Evolutionary conservation across 2,113 vertebrate species (phyloP).

Genomic region (Leptobrachium ailaonicum): DNA sequence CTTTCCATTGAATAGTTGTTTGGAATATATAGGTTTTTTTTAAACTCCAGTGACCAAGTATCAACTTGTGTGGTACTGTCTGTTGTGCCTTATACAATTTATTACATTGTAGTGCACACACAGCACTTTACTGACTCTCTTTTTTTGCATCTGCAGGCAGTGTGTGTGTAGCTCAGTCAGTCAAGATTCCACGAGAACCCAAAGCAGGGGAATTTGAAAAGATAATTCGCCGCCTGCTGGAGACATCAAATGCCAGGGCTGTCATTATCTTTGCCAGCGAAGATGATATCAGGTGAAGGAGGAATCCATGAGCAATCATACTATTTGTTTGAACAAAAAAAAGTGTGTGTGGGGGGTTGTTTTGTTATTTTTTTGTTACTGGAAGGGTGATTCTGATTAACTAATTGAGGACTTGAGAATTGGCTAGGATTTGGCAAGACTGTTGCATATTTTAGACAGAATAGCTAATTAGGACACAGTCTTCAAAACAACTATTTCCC

Average conservation of each 20-base stretch:
- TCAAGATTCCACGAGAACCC: conserved; percentile 92
- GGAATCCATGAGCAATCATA: too few species aligned
- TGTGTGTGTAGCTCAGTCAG: conserved; percentile 88
- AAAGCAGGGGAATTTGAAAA: conserved; percentile 88
- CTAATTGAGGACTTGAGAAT: too few species aligned
- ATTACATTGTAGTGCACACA: not conserved
- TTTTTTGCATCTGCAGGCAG: conserved; percentile 73
- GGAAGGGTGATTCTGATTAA: too few species aligned
- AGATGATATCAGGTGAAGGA: conserved; percentile 87
- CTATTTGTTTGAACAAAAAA: too few species aligned
- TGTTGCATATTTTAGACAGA: too few species aligned
- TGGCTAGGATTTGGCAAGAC: too few species aligned
- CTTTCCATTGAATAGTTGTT: too few species aligned
- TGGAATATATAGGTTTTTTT: not conserved
- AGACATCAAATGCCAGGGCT: conserved; percentile 85
- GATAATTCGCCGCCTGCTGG: conserved; percentile 85
- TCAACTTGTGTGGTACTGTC: not conserved
- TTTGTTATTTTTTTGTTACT: too few species aligned
- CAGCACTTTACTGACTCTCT: not conserved
- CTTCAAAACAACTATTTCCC: too few species aligned
- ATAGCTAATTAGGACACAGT: too few species aligned
- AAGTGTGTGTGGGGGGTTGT: too few species aligned
- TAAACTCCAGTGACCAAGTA: not conserved
- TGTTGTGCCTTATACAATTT: not conserved
- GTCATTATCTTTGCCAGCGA: conserved; percentile 93